Evolutionary conservation across 2,888 invertebrate genomes (phyloP).

Genomic region (Brachyptera risi): DNA sequence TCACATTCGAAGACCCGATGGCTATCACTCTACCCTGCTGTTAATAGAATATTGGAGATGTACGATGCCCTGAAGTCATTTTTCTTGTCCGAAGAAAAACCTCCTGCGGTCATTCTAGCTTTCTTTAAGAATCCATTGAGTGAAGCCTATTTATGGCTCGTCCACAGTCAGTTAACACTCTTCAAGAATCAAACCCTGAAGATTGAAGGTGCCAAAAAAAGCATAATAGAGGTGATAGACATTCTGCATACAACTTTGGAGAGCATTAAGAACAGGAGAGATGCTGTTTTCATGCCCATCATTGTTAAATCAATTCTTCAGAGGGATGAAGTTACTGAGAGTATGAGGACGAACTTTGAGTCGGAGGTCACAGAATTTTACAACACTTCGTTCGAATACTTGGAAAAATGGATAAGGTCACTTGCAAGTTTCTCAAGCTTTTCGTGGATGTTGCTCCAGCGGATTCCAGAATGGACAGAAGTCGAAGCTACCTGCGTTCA

Average conservation of each 20-base stretch:
- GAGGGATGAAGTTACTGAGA: background rate
- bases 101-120: constrained; percentile 33
- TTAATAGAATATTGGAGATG: constrained; percentile 38
- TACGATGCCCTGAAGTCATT: constrained; percentile 36
- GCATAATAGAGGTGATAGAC: background rate
- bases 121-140: constrained; percentile 33
- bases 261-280: background rate
- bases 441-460: too few relatives aligned
- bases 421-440: too few relatives aligned
- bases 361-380: background rate
- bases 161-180: constrained; percentile 12
- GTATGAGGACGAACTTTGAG: background rate
- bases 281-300: background rate
- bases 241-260: background rate
- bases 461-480: too few relatives aligned
- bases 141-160: constrained; percentile 4
- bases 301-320: background rate
- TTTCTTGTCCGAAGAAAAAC: constrained; percentile 37
- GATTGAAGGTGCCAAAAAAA: background rate
- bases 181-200: constrained; percentile 9
- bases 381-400: background rate
- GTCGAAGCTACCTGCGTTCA: too few relatives aligned
- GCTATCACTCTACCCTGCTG: constrained; percentile 37
- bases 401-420: constrained; percentile 2
- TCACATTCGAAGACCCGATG: constrained; percentile 37